These are phyloP conservation scores for Catostylus mosaicus DNA, from an alignment of 30 jellyfish, hydroid and myxozoan genomes.

Conservation along the genomic window DNA sequence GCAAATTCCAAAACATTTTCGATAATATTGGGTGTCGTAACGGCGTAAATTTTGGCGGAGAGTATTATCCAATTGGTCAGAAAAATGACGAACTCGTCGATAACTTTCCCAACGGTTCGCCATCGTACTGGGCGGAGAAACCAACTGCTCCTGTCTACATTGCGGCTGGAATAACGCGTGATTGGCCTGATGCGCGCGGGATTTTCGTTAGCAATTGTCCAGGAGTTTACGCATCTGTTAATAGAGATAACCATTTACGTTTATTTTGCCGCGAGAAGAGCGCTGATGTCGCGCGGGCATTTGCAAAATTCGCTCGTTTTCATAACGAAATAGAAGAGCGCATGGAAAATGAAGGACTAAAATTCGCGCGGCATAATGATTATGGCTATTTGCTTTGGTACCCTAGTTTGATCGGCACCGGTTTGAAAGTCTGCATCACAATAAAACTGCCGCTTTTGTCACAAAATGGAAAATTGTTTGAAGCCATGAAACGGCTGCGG, in stretches of 20 bases:
- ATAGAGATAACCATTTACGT: slow-evolving; percentile 83
- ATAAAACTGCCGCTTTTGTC: slow-evolving; percentile 61
- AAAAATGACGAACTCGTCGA: slow-evolving; percentile 9
- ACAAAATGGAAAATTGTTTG: slow-evolving; percentile 38
- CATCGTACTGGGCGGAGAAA: slow-evolving; percentile 54
- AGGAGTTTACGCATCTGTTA: slow-evolving; percentile 64
- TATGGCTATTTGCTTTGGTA: slow-evolving; percentile 81
- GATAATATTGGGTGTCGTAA: slow-evolving; percentile 8
- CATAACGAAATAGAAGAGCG: slow-evolving; percentile 36
- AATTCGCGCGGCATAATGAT: slow-evolving; percentile 59
- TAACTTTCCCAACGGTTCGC: slow-evolving; percentile 41
- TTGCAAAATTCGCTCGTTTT: slow-evolving; percentile 43
- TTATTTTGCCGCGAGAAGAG: slow-evolving; percentile 62
- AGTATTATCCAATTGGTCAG: slow-evolving; percentile 28
- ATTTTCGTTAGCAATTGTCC: slow-evolving; percentile 39
- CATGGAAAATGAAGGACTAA: slow-evolving; percentile 51
- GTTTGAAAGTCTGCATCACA: slow-evolving; percentile 80
- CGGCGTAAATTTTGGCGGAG: slow-evolving; percentile 53
- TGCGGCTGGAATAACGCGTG: slow-evolving; percentile 52
- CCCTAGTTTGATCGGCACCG: slow-evolving; percentile 95
- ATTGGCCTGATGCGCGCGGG: slow-evolving; percentile 77
- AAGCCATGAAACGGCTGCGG: slow-evolving; percentile 42
- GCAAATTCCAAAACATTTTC: slow-evolving; percentile 24
- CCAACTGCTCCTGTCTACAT: slow-evolving; percentile 58
- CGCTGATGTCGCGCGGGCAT: slow-evolving; percentile 62